phyloP scores from a whole-genome alignment of 2,113 vertebrate species.

The Ramphastos sulfuratus region DNA sequence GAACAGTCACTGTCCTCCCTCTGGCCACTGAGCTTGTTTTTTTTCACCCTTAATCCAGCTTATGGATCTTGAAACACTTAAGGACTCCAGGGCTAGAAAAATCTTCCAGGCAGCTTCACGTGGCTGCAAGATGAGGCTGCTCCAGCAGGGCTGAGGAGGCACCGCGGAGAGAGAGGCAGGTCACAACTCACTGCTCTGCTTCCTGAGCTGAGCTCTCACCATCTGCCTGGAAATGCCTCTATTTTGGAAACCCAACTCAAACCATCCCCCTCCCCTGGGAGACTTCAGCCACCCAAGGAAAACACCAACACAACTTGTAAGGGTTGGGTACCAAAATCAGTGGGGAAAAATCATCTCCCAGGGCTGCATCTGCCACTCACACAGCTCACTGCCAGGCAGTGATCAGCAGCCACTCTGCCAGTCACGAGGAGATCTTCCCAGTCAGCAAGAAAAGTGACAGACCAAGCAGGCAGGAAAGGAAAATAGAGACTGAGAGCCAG shows the following conservation, averaged over 20 bases:
- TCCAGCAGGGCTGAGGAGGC: neutral
- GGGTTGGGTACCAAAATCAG: neutral
- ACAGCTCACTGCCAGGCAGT: neutral
- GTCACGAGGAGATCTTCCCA: neutral
- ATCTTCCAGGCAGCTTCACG: neutral
- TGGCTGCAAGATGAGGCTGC: neutral
- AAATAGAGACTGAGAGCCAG: neutral
- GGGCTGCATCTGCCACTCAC: neutral
- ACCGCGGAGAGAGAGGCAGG: neutral
- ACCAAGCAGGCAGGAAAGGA: neutral
- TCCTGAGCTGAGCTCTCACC: neutral
- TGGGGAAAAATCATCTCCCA: neutral
- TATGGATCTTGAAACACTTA: neutral
- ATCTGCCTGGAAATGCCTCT: neutral
- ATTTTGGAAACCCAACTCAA: neutral
- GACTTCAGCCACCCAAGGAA: neutral
- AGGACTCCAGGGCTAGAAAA: neutral
- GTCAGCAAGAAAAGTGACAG: neutral
- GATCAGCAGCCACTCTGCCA: neutral
- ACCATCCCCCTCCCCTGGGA: neutral
- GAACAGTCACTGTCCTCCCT: neutral
- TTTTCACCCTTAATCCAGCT: neutral
- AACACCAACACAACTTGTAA: neutral
- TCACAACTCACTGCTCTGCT: neutral
- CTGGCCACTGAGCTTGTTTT: neutral